Base-by-base conservation (phyloP, 2,797 vertebrate genomes). In the Dendrocincla tyrannina region DNA sequence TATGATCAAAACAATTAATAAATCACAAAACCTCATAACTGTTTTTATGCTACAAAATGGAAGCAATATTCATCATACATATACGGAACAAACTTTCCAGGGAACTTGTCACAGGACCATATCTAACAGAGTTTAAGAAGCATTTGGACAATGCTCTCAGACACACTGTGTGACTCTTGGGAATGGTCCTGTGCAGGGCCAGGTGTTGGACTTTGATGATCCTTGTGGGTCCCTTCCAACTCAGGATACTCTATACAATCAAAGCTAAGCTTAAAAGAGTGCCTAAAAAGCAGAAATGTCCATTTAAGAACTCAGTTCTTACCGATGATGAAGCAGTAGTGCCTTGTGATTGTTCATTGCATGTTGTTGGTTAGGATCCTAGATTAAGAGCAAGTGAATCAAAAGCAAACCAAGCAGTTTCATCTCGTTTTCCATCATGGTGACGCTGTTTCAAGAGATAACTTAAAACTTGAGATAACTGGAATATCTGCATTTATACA, bases 311-410 rank as follows among this genome's bases (percentile, higher is more conserved):
- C 33, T 72, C 37, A 44, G 28, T 63, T 78, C 55, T 19, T 56
- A 70, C 24, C 7, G 5, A 32, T 67, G 63, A 50, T 23, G 13
- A 63, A 80, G 19, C 12, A 69, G 23, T 17, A 74, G 39, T 13
- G 50, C 8, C n/a, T 49, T 1, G 0, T 1, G 5, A 41, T n/a
- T 63, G 24, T 30, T 80, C 32, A n/a, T 9, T 39, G 17, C 9
- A 17, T 19, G 5, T 17, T 47, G 24, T 39, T 28, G 16, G 5
- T 64, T 72, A 75, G 12, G 30, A 58, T 82, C 47, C 19, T 6
- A 88, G 41, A 35, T 32, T 13, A 64, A 39, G 3, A 39, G 44
- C 25, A 86, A 68, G 12, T 11, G 11, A 83, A 83, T 32, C 37
- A 76, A 80, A 92, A 77, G 17, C 37, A 76, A 92, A 53, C 9